phyloP scores from a whole-genome alignment of 2,888 invertebrate genomes.

The Xanthia icteritia region DNA sequence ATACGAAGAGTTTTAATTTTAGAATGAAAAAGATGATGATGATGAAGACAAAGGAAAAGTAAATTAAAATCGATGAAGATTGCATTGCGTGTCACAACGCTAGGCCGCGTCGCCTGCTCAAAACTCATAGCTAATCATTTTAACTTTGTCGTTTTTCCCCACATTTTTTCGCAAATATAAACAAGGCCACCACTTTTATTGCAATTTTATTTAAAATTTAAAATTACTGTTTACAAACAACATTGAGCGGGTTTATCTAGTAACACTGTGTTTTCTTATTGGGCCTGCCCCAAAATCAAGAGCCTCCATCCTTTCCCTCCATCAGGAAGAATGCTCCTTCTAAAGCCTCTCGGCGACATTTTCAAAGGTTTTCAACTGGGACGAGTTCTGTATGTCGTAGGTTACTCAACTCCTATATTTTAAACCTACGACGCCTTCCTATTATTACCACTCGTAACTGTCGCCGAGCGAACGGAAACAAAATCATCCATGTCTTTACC shows the following conservation, averaged over 20 bases:
- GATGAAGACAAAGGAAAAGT: constrained; percentile 6
- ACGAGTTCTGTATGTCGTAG: too few species aligned
- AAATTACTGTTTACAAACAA: neutral
- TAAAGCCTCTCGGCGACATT: neutral
- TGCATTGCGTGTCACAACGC: constrained; percentile 41
- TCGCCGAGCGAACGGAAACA: neutral
- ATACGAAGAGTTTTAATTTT: neutral
- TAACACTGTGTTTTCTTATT: neutral
- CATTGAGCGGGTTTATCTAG: neutral
- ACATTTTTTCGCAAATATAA: constrained; percentile 24
- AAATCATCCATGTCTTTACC: constrained; percentile 12
- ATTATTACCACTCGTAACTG: neutral
- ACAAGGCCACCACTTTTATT: constrained; percentile 22
- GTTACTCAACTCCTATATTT: neutral
- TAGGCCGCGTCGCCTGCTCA: constrained; percentile 37
- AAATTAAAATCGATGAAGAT: constrained; percentile 30
- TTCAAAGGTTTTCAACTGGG: neutral
- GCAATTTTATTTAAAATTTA: constrained; percentile 17
- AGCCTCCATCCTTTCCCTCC: neutral
- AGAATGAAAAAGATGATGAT: neutral
- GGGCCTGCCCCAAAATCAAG: neutral
- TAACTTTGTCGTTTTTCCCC: constrained; percentile 31
- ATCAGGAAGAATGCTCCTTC: neutral
- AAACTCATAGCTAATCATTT: constrained; percentile 35
- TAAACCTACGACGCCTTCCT: neutral